Percentiles rank a stretch among this genome's conserved stretches.
phyloP scores from a whole-genome alignment of 2,888 invertebrate species.

The Dryococelus australis region DNA sequence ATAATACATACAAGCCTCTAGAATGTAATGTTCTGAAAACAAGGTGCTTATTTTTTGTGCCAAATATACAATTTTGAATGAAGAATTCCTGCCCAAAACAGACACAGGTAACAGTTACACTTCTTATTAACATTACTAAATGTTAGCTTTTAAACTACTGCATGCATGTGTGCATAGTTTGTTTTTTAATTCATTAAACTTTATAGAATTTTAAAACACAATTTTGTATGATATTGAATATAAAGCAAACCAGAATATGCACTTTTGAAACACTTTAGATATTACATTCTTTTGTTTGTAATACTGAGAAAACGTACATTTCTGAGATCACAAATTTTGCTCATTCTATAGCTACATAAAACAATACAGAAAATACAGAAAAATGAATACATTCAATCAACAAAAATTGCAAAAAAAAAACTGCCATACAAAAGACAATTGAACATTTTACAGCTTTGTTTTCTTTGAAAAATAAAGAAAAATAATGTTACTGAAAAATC shows the following conservation, averaged over 20 bases:
- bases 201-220: conserved; percentile 3
- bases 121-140: neutral
- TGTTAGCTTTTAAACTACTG: neutral
- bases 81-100: neutral
- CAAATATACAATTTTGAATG: neutral
- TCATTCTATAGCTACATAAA: conserved; percentile 8
- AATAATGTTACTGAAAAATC: neutral
- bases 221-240: conserved; percentile 10
- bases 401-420: conserved; percentile 2
- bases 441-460: conserved; percentile 21
- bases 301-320: neutral
- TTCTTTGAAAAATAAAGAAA: conserved; percentile 7
- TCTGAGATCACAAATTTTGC: conserved; percentile 16
- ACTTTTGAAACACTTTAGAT: conserved; percentile 2
- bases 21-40: neutral
- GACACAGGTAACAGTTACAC: neutral
- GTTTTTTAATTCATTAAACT: neutral
- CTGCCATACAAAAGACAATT: conserved; percentile 17
- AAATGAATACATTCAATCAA: neutral
- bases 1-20: neutral
- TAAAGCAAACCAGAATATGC: conserved; percentile 10
- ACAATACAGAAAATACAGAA: neutral
- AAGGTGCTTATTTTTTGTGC: neutral
- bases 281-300: neutral
- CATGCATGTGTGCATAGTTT: neutral